A percentile compares a stretch with the other conserved stretches of the same genome.
These are phyloP conservation scores for Hyposoter didymator DNA, from an alignment of 2,888 invertebrate species.

Conservation along the genomic window DNA sequence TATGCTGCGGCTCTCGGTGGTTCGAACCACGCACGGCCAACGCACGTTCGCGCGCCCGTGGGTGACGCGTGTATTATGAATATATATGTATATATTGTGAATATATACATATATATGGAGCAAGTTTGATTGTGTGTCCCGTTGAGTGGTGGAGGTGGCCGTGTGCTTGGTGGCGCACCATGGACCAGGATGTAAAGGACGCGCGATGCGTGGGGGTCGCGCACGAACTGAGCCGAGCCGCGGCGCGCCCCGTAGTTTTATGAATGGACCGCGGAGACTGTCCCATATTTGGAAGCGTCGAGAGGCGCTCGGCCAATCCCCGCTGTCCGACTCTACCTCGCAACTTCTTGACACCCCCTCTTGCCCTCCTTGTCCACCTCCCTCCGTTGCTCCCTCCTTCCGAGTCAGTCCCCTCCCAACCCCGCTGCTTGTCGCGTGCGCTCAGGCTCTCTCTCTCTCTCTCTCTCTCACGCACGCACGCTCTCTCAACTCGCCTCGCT, in stretches of 20 bases:
- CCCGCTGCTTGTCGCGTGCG: conserved; percentile 67
- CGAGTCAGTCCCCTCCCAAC: conserved; percentile 70
- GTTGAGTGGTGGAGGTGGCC: conserved; percentile 45
- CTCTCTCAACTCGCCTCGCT: neutral
- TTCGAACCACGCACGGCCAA: conserved; percentile 43
- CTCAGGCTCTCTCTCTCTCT: conserved; percentile 32
- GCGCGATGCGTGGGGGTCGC: conserved; percentile 84
- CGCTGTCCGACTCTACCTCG: conserved; percentile 76
- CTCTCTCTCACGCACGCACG: conserved; percentile 33
- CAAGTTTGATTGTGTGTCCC: conserved; percentile 36
- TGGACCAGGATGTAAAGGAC: conserved; percentile 76
- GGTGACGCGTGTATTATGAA: conserved; percentile 46
- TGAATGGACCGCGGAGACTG: conserved; percentile 91
- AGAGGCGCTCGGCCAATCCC: conserved; percentile 86
- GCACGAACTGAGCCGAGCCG: conserved; percentile 86
- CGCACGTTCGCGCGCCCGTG: conserved; percentile 51
- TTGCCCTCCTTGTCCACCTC: conserved; percentile 71
- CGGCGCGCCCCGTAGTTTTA: conserved; percentile 91
- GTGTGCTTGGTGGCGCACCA: conserved; percentile 55
- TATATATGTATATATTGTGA: conserved; percentile 34
- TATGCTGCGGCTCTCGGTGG: conserved; percentile 61
- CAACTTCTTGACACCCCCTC: conserved; percentile 56
- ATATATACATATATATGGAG: conserved; percentile 22
- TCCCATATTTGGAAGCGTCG: conserved; percentile 93
- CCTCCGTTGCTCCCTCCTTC: conserved; percentile 56